Conservation (phyloP, 1,140 invertebrate genomes). For the Drosophila burlai region DNA sequence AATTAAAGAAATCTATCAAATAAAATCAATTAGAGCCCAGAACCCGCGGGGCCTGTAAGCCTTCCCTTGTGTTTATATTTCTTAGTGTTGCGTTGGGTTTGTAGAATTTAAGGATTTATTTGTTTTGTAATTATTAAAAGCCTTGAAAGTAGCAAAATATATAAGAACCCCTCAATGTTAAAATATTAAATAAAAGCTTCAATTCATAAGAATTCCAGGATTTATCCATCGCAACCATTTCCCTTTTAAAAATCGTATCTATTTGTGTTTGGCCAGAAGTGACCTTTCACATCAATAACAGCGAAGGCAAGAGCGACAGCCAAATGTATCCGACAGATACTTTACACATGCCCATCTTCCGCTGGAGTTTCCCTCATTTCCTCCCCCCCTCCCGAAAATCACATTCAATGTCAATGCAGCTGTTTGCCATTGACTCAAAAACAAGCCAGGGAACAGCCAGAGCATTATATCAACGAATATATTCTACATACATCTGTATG, state of each 20-base stretch:
- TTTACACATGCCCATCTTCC: constrained; percentile 27
- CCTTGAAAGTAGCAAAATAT: no score
- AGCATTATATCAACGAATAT: background rate
- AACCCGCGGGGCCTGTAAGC: background rate
- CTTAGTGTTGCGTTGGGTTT: no score
- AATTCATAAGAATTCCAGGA: background rate
- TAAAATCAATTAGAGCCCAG: constrained; percentile 39
- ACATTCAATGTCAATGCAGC: constrained; percentile 80
- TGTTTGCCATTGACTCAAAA: constrained; percentile 62
- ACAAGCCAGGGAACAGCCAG: constrained; percentile 22
- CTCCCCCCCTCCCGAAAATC: background rate
- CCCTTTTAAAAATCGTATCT: background rate
- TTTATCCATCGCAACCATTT: background rate
- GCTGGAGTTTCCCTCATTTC: constrained; percentile 2
- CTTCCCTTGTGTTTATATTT: background rate
- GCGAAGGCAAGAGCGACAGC: background rate
- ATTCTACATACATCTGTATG: background rate
- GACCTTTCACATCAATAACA: constrained; percentile 32
- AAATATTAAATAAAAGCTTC: background rate
- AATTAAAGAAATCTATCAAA: constrained; percentile 30
- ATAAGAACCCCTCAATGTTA: background rate
- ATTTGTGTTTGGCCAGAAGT: constrained; percentile 31
- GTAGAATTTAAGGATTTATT: no score
- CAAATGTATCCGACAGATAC: constrained; percentile 26
- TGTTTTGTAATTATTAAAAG: no score